These are phyloP conservation scores for Cottus gobio DNA, from an alignment of 2,113 vertebrate species.

Conservation along the genomic window DNA sequence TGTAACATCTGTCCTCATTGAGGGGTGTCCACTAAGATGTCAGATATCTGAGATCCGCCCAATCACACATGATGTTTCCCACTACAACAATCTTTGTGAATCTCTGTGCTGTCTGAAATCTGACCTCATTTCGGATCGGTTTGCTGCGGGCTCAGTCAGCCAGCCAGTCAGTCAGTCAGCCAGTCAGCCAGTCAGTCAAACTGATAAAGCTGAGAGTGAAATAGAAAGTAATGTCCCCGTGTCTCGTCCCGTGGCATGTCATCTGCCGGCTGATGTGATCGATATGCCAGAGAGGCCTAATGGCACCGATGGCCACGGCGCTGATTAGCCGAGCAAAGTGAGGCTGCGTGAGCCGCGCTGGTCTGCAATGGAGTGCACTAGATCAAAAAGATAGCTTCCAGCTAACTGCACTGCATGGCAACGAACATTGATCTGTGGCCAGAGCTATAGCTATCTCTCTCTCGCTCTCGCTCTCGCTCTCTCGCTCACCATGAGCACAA, in stretches of 20 bases:
- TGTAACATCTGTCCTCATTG: constrained; percentile 10
- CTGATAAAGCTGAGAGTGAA: constrained; percentile 49
- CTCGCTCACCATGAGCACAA: constrained; percentile 40
- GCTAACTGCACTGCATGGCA: constrained; percentile 54
- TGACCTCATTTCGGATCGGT: constrained; percentile 53
- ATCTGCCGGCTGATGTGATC: constrained; percentile 52
- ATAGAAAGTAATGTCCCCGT: constrained; percentile 54
- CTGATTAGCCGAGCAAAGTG: constrained; percentile 68
- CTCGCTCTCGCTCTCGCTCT: not conserved
- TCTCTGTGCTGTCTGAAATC: constrained; percentile 36
- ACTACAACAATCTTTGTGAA: constrained; percentile 13
- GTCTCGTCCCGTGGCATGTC: constrained; percentile 53
- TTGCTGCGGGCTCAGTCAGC: constrained; percentile 22
- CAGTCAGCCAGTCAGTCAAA: constrained; percentile 48
- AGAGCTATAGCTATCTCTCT: constrained; percentile 19
- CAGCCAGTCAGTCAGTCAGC: constrained; percentile 32
- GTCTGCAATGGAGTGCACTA: constrained; percentile 42
- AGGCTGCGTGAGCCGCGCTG: constrained; percentile 60
- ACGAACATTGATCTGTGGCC: constrained; percentile 56
- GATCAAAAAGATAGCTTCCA: constrained; percentile 65
- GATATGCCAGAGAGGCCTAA: constrained; percentile 59
- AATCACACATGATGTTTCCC: constrained; percentile 15
- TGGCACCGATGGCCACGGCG: constrained; percentile 44
- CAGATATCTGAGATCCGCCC: constrained; percentile 14
- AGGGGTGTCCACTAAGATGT: constrained; percentile 17